Evolutionary conservation across 2,888 invertebrate genomes (phyloP).

Genomic region (Timema podura): DNA sequence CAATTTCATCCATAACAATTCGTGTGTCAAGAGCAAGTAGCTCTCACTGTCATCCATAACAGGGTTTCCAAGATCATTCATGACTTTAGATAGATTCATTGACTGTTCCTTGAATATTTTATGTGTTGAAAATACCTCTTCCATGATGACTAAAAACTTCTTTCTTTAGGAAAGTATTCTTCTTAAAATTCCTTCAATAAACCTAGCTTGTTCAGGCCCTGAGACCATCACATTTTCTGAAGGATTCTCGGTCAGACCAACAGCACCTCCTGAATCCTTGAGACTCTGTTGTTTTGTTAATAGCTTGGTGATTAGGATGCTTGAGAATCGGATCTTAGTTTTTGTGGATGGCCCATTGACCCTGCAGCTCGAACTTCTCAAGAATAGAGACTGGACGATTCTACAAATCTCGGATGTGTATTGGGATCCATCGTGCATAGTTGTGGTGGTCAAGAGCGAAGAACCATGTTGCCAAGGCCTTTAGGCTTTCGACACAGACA

Average conservation of each 20-base stretch:
- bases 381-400: slow-evolving; percentile 4
- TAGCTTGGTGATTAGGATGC: too few species aligned
- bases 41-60: not conserved
- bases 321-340: not conserved
- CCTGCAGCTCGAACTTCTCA: not conserved
- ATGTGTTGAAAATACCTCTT: not conserved
- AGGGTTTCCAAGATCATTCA: not conserved
- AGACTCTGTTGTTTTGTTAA: not conserved
- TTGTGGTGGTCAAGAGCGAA: too few species aligned
- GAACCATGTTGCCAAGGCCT: too few species aligned
- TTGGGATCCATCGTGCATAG: too few species aligned
- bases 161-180: not conserved
- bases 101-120: not conserved
- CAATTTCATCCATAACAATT: not conserved
- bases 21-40: not conserved
- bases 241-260: not conserved
- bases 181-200: slow-evolving; percentile 19
- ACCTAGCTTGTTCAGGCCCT: too few species aligned
- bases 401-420: not conserved
- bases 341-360: not conserved
- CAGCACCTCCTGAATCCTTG: not conserved
- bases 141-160: not conserved
- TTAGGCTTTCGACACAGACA: too few species aligned
- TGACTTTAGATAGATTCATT: not conserved
- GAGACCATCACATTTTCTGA: too few species aligned